These are phyloP conservation scores for Alentia gelatinosa DNA, from an alignment of 2,888 invertebrate genomes.

Conservation along the genomic window DNA sequence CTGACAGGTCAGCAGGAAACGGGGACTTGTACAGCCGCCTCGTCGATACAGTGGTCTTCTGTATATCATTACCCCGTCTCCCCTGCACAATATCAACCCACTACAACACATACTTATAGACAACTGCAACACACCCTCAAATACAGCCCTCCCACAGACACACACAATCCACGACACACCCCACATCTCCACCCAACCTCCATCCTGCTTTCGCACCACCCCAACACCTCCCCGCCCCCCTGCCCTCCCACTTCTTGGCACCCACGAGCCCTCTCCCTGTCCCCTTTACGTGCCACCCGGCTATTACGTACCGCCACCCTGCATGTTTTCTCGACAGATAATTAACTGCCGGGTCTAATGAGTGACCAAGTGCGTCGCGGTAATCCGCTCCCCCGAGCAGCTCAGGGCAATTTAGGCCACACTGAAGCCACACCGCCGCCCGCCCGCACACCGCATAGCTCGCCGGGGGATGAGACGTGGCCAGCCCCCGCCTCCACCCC, in stretches of 20 bases:
- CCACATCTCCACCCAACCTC: no score
- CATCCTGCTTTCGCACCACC: no score
- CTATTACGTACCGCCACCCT: neutral
- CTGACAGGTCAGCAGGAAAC: neutral
- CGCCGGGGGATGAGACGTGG: no score
- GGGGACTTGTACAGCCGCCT: neutral
- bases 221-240: neutral
- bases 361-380: neutral
- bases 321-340: constrained; percentile 4
- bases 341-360: neutral
- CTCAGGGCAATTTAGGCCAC: neutral
- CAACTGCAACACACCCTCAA: no score
- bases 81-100: neutral
- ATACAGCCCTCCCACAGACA: no score
- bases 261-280: neutral
- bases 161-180: no score
- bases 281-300: neutral
- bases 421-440: neutral
- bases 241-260: neutral
- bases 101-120: no score
- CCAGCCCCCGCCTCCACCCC: neutral
- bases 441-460: neutral
- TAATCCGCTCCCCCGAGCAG: neutral
- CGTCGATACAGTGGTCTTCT: neutral
- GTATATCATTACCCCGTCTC: neutral